Evolutionary conservation across 2,113 vertebrate species (phyloP).

Genomic region (Myrmophylax atrothorax): DNA sequence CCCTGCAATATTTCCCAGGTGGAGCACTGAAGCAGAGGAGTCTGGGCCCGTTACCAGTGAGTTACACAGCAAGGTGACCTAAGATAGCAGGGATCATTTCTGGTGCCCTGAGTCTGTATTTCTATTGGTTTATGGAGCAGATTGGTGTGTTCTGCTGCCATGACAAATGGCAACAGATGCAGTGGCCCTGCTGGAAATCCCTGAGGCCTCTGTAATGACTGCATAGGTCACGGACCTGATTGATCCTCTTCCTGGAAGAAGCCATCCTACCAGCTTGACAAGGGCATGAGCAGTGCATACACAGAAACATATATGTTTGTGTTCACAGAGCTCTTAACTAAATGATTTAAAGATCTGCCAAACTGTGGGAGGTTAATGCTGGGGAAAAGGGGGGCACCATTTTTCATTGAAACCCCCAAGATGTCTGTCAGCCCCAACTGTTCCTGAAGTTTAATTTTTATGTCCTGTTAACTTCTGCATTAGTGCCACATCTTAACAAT

Average conservation of each 20-base stretch:
- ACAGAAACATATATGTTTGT: neutral
- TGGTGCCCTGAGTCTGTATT: neutral
- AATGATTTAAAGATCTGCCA: neutral
- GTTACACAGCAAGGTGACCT: slow-evolving; percentile 26
- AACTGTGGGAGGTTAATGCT: neutral
- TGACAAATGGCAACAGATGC: slow-evolving; percentile 40
- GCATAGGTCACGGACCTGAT: neutral
- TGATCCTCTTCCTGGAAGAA: slow-evolving; percentile 46
- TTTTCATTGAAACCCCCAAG: neutral
- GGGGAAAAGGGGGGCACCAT: neutral
- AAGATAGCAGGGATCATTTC: neutral
- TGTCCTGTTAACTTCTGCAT: neutral
- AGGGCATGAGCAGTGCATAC: neutral
- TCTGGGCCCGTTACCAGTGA: neutral
- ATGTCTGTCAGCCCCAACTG: neutral
- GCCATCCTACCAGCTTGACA: neutral
- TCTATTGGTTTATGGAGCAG: slow-evolving; percentile 24
- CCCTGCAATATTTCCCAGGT: neutral
- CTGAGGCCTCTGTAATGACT: neutral
- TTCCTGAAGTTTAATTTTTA: neutral
- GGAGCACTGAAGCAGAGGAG: neutral
- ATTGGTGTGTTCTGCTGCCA: neutral
- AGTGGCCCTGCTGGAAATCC: slow-evolving; percentile 8
- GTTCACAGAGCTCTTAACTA: neutral
- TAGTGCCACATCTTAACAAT: neutral